Percentiles rank a stretch among this genome's conserved stretches.
Evolutionary conservation across 2,888 invertebrate species (phyloP).

Genomic region (Parascotia fuliginaria): DNA sequence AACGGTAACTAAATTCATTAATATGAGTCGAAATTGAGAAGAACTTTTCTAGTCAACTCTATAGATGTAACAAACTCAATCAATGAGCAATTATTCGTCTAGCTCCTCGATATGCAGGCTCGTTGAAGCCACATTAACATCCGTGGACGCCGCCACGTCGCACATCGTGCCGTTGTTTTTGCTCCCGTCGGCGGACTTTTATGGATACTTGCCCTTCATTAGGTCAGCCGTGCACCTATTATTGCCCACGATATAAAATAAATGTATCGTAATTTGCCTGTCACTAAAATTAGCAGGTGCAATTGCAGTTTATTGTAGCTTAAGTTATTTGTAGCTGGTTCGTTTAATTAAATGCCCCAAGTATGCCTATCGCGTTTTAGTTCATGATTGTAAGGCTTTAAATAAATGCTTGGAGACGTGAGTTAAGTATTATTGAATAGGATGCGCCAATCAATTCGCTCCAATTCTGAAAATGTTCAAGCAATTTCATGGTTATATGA

Average conservation of each 20-base stretch:
- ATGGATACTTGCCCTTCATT: constrained; percentile 63
- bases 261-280: constrained; percentile 42
- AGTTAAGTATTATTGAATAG: constrained; percentile 1
- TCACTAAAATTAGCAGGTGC: constrained; percentile 19
- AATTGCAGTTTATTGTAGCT: constrained; percentile 12
- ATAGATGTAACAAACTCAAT: constrained; percentile 42
- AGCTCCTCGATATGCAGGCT: constrained; percentile 44
- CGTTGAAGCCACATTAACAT: constrained; percentile 50
- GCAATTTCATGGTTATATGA: too few relatives aligned
- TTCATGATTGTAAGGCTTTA: constrained; percentile 3
- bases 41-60: constrained; percentile 13
- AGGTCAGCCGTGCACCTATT: constrained; percentile 49
- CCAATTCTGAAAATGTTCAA: not conserved
- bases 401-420: not conserved
- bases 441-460: not conserved
- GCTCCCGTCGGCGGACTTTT: constrained; percentile 57
- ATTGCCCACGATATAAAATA: constrained; percentile 41
- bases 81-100: constrained; percentile 61
- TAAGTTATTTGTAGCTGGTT: constrained; percentile 16
- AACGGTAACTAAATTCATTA: too few relatives aligned
- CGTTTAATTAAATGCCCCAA: constrained; percentile 18
- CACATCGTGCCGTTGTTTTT: constrained; percentile 69
- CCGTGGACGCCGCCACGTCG: constrained; percentile 45
- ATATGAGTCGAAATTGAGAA: not conserved
- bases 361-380: constrained; percentile 5